Evolutionary conservation across 1,140 invertebrate species (phyloP).

Genomic region (Zaprionus inermis): DNA sequence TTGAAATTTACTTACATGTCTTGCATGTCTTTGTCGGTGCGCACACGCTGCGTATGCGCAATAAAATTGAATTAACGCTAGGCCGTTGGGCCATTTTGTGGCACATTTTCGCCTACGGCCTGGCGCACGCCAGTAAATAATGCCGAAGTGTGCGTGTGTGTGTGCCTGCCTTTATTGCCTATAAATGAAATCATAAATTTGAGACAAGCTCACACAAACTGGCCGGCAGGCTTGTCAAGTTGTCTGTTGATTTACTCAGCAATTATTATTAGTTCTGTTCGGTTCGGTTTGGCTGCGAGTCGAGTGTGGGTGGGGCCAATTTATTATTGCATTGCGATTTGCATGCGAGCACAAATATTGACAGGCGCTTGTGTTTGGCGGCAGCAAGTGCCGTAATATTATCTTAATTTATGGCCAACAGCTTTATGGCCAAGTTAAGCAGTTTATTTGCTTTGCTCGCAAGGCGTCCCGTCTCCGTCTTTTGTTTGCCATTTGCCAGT

Average conservation of each 20-base stretch:
- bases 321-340: conserved; percentile 48
- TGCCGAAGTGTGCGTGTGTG: conserved; percentile 6
- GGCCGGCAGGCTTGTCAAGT: conserved; percentile 34
- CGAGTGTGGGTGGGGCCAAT: conserved; percentile 39
- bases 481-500: conserved; percentile 16
- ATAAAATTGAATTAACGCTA: conserved; percentile 74
- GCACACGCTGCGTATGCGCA: conserved; percentile 66
- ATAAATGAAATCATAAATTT: conserved; percentile 73
- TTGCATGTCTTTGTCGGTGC: conserved; percentile 46
- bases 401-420: conserved; percentile 52
- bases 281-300: conserved; percentile 11
- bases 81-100: conserved; percentile 46
- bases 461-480: background rate
- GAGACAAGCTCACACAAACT: conserved; percentile 37
- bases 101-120: conserved; percentile 50
- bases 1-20: conserved; percentile 33
- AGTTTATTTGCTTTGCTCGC: conserved; percentile 29
- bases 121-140: conserved; percentile 45
- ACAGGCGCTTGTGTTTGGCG: conserved; percentile 46
- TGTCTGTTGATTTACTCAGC: conserved; percentile 45
- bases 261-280: conserved; percentile 63
- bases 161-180: conserved; percentile 41
- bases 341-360: conserved; percentile 49
- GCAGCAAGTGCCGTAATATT: conserved; percentile 50
- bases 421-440: conserved; percentile 19